Evolutionary conservation across 2,888 invertebrate genomes (phyloP).

Genomic region (Busseola fusca): DNA sequence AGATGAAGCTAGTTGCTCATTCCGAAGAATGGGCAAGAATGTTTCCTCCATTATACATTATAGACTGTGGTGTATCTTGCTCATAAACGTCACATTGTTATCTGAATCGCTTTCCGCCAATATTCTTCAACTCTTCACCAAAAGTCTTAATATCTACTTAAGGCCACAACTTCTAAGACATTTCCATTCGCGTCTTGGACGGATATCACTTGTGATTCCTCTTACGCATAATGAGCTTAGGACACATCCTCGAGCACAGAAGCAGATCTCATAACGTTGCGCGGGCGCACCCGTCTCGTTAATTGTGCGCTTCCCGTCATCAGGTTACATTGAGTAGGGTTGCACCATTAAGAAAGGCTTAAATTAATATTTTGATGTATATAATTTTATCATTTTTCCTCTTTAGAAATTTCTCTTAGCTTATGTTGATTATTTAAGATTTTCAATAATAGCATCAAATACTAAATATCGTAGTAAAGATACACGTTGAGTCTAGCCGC

Average conservation of each 20-base stretch:
- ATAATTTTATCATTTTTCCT: neutral
- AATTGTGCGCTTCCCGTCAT: constrained; percentile 73
- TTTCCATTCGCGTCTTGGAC: constrained; percentile 14
- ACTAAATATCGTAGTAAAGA: neutral
- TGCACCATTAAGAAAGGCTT: constrained; percentile 17
- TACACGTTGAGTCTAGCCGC: neutral
- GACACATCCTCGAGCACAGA: constrained; percentile 53
- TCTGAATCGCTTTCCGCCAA: neutral
- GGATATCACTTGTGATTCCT: constrained; percentile 47
- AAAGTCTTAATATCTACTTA: neutral
- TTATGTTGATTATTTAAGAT: too few relatives aligned
- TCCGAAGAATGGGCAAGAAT: neutral
- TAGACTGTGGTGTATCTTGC: neutral
- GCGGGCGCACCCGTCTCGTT: constrained; percentile 62
- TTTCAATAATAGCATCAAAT: neutral
- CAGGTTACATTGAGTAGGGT: constrained; percentile 64
- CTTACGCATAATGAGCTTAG: constrained; percentile 45
- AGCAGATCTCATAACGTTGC: constrained; percentile 58
- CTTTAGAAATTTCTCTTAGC: neutral
- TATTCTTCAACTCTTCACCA: neutral
- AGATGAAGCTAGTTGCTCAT: neutral
- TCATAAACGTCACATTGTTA: neutral
- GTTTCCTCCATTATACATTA: neutral
- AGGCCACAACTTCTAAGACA: constrained; percentile 8
- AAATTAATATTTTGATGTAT: neutral